Evolutionary conservation across 2,888 invertebrate species (phyloP), one percentile per base, ranked within the genome.

Genomic region (Petrophora chlorosata): DNA sequence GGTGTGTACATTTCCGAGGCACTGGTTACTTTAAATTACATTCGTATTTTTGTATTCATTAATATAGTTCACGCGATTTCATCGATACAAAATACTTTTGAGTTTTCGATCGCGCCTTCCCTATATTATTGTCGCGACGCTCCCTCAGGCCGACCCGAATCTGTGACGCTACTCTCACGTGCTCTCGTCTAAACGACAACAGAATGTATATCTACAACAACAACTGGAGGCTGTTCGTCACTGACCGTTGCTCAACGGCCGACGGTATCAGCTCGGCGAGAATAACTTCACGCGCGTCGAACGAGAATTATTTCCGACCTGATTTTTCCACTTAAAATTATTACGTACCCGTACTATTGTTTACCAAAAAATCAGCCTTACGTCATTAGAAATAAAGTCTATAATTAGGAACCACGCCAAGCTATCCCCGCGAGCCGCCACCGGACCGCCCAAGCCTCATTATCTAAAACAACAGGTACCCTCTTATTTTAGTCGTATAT

Each of bases 331-430:
- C 56, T 60, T 60, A 56, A 56, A 53, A 59, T 57, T 61, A 60
- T 58, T 49, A 60, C 58, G 61, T 85, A 86, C 86, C 86, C 87
- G 85, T 86, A 85, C 71, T 79, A 73, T 81, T 76, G 74, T 73
- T 80, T 79, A 75, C 70, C 67, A 71, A 77, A 80, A 79, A 80
- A 82, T 86, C 87, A 85, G 86, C 87, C 87, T 85, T 85, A 74
- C 67, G 56, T 70, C 67, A 64, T 81, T 76, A 71, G 79, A 82
- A 85, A 82, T 83, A 86, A 83, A 83, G 85, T 86, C 84, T 85
- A 83, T 67, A 45, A 59, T 77, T 85, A 86, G 87, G 86, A 86
- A 72, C 73, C 82, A 74, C 83, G 85, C 70, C 63, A 70, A 78
- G 82, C 74, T 76, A 81, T 76, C 75, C 82, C 74, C 85, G 81